Evolutionary conservation across 2,797 vertebrate genomes (phyloP).

Genomic region (Corythornis leucogaster): DNA sequence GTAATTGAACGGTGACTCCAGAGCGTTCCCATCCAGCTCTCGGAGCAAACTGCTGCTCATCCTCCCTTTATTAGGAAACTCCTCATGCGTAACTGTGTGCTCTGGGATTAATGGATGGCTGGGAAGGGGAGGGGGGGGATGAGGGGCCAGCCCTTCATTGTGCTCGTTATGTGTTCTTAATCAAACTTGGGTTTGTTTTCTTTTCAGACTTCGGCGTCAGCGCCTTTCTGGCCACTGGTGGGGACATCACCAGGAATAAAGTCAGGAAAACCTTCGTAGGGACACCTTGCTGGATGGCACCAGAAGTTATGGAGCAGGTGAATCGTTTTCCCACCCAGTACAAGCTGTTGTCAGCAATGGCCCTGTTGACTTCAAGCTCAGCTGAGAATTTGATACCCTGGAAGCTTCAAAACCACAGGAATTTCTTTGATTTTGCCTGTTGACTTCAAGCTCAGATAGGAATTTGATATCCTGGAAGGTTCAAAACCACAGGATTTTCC

Average conservation of each 20-base stretch:
- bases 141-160: neutral
- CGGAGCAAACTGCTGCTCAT: neutral
- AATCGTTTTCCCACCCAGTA: neutral
- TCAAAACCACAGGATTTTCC: neutral
- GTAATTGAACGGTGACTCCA: neutral
- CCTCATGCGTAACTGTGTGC: neutral
- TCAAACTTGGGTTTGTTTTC: neutral
- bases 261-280: conserved; percentile 96
- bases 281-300: conserved; percentile 97
- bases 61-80: conserved; percentile 9
- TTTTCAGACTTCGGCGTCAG: conserved; percentile 93
- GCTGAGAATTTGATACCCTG: neutral
- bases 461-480: neutral
- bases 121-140: neutral
- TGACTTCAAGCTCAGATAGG: neutral
- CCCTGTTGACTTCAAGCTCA: neutral
- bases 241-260: conserved; percentile 96
- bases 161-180: neutral
- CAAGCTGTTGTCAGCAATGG: neutral
- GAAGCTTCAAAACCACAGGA: neutral
- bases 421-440: neutral
- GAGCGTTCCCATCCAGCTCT: neutral
- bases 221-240: conserved; percentile 93
- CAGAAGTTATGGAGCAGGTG: conserved; percentile 98
- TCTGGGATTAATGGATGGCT: neutral